Evolutionary conservation across 2,797 vertebrate genomes (phyloP).

Genomic region (Centroberyx gerrardi): DNA sequence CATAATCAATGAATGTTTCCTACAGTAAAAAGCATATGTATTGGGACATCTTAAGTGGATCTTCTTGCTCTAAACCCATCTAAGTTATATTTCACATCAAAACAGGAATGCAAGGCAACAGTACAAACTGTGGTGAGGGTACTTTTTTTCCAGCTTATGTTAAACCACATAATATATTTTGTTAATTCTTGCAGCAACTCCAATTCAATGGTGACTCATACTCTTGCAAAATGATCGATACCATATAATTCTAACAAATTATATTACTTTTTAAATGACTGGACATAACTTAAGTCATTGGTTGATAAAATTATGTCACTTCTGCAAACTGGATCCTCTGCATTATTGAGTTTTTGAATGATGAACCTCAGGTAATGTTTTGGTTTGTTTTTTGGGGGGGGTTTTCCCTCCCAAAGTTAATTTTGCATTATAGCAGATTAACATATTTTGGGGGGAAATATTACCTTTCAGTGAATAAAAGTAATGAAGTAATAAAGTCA

Average conservation of each 20-base stretch:
- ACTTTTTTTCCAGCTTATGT: too few species aligned
- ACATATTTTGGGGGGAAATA: too few species aligned
- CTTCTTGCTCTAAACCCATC: constrained; percentile 20
- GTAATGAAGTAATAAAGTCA: too few species aligned
- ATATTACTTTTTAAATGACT: constrained; percentile 8
- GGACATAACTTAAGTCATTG: neutral
- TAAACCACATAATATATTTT: too few species aligned
- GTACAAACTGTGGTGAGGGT: constrained; percentile 21
- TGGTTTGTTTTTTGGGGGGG: neutral
- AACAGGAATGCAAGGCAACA: constrained; percentile 34
- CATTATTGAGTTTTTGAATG: neutral
- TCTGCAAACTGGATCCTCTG: too few species aligned
- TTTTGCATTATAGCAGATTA: too few species aligned
- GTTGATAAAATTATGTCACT: constrained; percentile 12
- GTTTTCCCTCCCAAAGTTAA: too few species aligned
- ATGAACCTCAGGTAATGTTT: neutral
- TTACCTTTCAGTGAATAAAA: too few species aligned
- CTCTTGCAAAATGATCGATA: too few species aligned
- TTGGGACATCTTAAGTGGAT: neutral
- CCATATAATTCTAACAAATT: neutral
- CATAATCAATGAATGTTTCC: constrained; percentile 16
- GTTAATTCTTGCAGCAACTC: neutral
- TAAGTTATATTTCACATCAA: constrained; percentile 27
- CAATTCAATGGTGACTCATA: neutral
- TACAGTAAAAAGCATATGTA: constrained; percentile 25